Conservation (phyloP, 2,888 invertebrate genomes). For the Mayetiola destructor region DNA sequence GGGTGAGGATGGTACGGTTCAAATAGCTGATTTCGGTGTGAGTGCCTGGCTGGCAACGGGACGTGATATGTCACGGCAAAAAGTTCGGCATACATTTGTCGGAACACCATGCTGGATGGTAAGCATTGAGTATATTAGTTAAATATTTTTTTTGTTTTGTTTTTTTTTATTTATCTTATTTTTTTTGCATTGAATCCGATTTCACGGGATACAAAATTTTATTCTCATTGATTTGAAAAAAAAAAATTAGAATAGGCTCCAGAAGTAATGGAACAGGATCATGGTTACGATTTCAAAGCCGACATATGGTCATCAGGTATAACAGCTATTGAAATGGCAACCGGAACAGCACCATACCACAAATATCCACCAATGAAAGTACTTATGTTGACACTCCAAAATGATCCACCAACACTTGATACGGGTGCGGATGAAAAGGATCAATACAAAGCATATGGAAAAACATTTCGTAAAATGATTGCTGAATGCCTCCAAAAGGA, state of each 20-base stretch:
- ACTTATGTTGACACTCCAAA: constrained; percentile 92
- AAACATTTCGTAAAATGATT: constrained; percentile 94
- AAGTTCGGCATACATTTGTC: constrained; percentile 93
- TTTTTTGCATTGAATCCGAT: neutral
- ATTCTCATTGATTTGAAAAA: neutral
- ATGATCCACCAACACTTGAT: constrained; percentile 93
- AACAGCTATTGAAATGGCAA: constrained; percentile 97
- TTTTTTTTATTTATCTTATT: neutral
- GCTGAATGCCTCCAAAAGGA: constrained; percentile 93
- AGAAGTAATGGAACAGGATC: constrained; percentile 98
- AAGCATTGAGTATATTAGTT: neutral
- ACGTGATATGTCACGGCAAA: constrained; percentile 82
- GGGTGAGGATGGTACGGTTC: constrained; percentile 92
- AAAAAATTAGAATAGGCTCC: constrained; percentile 45
- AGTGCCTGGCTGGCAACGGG: constrained; percentile 95
- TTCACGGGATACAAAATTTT: too few species aligned
- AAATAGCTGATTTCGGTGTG: constrained; percentile 98
- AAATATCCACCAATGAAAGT: constrained; percentile 99
- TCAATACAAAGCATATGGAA: constrained; percentile 95
- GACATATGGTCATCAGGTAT: constrained; percentile 62
- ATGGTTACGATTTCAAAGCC: constrained; percentile 97
- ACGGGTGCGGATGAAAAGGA: constrained; percentile 92
- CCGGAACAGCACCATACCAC: constrained; percentile 96
- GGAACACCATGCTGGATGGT: constrained; percentile 98
- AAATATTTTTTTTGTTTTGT: neutral